Evolutionary conservation across 2,797 vertebrate genomes (phyloP).

Genomic region (Calcarius lapponicus): DNA sequence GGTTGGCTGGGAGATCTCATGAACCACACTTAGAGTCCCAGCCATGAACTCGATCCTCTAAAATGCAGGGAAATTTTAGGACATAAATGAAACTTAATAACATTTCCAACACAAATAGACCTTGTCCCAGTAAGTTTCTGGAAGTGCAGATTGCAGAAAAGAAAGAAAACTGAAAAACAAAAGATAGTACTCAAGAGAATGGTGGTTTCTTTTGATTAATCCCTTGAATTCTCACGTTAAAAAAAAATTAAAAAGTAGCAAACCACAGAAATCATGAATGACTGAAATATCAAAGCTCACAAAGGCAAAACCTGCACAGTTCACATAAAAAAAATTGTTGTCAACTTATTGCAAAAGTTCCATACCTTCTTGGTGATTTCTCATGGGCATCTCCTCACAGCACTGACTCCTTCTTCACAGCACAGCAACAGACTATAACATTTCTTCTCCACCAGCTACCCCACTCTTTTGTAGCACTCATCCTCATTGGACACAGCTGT

Average conservation of each 20-base stretch:
- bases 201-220: background rate
- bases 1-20: background rate
- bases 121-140: background rate
- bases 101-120: background rate
- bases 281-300: background rate
- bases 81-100: background rate
- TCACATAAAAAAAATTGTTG: background rate
- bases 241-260: background rate
- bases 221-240: background rate
- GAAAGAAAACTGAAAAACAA: background rate
- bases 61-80: background rate
- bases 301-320: background rate
- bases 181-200: background rate
- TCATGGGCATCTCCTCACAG: too few relatives aligned
- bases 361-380: too few relatives aligned
- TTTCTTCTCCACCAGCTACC: accelerated
- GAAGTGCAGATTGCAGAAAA: background rate
- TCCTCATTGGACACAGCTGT: too few relatives aligned
- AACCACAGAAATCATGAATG: background rate
- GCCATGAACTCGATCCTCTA: background rate
- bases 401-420: too few relatives aligned
- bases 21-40: background rate
- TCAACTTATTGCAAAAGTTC: too few relatives aligned
- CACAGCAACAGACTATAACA: too few relatives aligned
- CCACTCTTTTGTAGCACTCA: too few relatives aligned